Base-by-base conservation (phyloP, 1,140 invertebrate genomes). In the Ceratoteleas bidentatus region DNA sequence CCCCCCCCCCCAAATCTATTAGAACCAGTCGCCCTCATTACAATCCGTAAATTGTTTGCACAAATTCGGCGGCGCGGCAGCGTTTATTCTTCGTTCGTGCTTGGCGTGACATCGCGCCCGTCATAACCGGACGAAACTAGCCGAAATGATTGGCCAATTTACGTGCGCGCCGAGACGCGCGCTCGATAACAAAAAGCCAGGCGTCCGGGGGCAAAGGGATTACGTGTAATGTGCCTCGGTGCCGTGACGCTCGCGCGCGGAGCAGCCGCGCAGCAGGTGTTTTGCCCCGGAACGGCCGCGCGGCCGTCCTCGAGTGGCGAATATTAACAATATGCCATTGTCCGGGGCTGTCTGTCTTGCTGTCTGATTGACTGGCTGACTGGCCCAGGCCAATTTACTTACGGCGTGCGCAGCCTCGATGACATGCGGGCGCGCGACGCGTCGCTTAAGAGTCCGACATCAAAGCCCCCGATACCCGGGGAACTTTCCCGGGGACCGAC, bases 311-410 rank as follows among this genome's bases (percentile, higher is more conserved):
- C 83, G 38, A 52, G 84, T 32, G 49, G 53, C 85, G 61, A 66
- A 79, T 86, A 82, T 88, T 88, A 87, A 87, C 88, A 89, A 89
- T 88, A 88, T 89, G 87, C 87, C 75, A 84, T 79, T 82, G 83
- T 40, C 4, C 24, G 24, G 24, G 4, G 24, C 54, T 70, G 64
- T 61, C 68, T 66, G 54, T 68, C 56, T 66, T 66, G 33, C 62
- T 68, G 61, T 47, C 66, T 73, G 76, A 73, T 66, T 80, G 76
- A 73, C 43, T 72, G 61, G 47, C 68, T 70, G 65, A 62, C 38
- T 62, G 54, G 38, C 38, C 52, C 0, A 40, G 45, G 45, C 66
- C 74, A 78, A 78, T 78, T 78, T 70, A 78, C 58, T 78, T 52
- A 56, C 38, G 15, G 9, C 40, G 40, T 2, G 8, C n/a, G 8